Conservation (phyloP, 2,113 vertebrate genomes). For the Chaenogobius annularis region DNA sequence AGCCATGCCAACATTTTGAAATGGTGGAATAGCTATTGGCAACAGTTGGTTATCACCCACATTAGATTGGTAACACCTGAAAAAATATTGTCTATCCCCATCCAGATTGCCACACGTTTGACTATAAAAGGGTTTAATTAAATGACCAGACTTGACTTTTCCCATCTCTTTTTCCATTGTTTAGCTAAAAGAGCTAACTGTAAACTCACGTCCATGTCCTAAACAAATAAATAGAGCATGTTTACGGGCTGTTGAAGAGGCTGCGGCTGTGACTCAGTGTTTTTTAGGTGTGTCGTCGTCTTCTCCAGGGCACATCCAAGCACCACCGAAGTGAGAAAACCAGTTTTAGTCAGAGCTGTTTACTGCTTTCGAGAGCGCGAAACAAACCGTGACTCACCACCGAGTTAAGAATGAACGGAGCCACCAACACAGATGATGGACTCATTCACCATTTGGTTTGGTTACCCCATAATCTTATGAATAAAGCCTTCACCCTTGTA, state of each 20-base stretch:
- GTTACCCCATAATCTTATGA: too few relatives aligned
- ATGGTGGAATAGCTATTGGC: too few relatives aligned
- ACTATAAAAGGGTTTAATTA: too few relatives aligned
- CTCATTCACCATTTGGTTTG: constrained; percentile 13
- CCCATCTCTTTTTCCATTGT: neutral
- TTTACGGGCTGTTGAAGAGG: constrained; percentile 27
- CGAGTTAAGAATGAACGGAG: constrained; percentile 12
- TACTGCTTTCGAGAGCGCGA: constrained; percentile 19
- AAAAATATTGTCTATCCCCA: too few relatives aligned
- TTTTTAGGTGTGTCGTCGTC: constrained; percentile 45
- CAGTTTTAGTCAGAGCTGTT: constrained; percentile 65
- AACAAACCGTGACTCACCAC: constrained; percentile 48
- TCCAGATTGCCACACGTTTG: too few relatives aligned
- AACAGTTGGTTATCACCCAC: too few relatives aligned
- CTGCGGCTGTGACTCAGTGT: constrained; percentile 46
- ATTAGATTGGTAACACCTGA: too few relatives aligned
- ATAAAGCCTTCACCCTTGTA: neutral
- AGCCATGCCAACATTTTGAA: too few relatives aligned
- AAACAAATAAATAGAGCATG: constrained; percentile 2
- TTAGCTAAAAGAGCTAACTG: neutral
- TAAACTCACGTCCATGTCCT: neutral
- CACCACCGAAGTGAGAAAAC: constrained; percentile 65
- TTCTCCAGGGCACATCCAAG: constrained; percentile 47
- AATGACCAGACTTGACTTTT: neutral
- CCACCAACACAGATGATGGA: neutral